Evolutionary conservation across 2,113 vertebrate genomes (phyloP).

Genomic region (Vombatus ursinus): DNA sequence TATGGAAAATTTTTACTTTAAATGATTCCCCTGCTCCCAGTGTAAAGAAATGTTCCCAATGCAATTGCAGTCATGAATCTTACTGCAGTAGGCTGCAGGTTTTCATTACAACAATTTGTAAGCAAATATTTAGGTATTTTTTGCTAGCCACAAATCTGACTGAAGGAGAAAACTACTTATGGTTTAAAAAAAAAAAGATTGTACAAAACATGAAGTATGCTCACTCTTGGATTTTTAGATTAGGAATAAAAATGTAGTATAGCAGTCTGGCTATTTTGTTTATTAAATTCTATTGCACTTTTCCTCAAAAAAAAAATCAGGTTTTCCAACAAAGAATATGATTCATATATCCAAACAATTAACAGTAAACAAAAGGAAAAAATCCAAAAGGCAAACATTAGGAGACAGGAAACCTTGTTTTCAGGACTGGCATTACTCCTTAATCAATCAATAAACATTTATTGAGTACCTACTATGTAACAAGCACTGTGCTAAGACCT

Average conservation of each 20-base stretch:
- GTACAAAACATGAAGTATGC: conserved; percentile 61
- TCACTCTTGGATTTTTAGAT: conserved; percentile 66
- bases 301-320: conserved; percentile 37
- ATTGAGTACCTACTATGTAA: not conserved
- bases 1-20: conserved; percentile 79
- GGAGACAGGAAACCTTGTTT: not conserved
- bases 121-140: conserved; percentile 79
- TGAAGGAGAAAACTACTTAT: conserved; percentile 71
- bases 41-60: conserved; percentile 75
- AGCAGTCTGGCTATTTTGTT: conserved; percentile 39
- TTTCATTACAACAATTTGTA: conserved; percentile 79
- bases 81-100: conserved; percentile 73
- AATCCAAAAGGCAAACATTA: not conserved
- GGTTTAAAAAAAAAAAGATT: conserved; percentile 56
- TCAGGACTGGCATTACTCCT: not conserved
- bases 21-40: conserved; percentile 75
- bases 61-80: conserved; percentile 78
- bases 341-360: not conserved
- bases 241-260: conserved; percentile 51
- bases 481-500: not conserved
- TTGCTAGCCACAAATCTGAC: conserved; percentile 73
- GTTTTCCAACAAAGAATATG: conserved; percentile 48
- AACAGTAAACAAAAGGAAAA: not conserved
- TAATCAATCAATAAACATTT: not conserved
- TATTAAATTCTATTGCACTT: conserved; percentile 47